phyloP scores from a whole-genome alignment of 2,888 invertebrate species.

The Onthophagus sagittarius region DNA sequence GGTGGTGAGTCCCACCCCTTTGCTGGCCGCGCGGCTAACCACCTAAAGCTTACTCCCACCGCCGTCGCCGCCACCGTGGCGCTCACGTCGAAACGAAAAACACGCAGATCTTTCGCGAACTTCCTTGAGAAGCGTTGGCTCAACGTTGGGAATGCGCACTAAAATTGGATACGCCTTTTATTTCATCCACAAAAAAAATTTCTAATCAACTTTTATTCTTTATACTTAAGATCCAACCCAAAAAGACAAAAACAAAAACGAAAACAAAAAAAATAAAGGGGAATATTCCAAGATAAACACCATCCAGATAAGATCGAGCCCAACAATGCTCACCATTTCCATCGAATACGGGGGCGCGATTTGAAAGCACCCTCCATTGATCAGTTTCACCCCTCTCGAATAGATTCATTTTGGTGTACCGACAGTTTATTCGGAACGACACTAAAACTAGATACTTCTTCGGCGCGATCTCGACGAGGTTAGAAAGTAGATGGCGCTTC shows the following conservation, averaged over 20 bases:
- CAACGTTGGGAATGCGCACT: not conserved
- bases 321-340: not conserved
- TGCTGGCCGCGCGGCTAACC: conserved; percentile 47
- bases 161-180: not conserved
- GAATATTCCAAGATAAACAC: not conserved
- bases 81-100: not conserved
- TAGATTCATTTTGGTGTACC: not conserved
- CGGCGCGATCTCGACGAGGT: conserved; percentile 12
- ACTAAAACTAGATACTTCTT: not conserved
- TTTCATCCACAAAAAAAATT: not conserved
- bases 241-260: too few relatives aligned
- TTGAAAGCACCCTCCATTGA: not conserved
- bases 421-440: not conserved
- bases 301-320: not conserved
- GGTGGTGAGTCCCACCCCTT: conserved; percentile 51
- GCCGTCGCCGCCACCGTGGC: conserved; percentile 13
- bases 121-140: not conserved
- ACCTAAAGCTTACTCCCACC: conserved; percentile 37
- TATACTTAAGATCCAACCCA: too few relatives aligned
- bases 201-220: too few relatives aligned
- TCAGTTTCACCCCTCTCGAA: not conserved
- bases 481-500: conserved; percentile 15
- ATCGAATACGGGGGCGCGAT: not conserved
- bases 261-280: too few relatives aligned
- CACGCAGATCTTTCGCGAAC: not conserved